phyloP scores from a whole-genome alignment of 2,797 vertebrate genomes.

The Falco peregrinus region DNA sequence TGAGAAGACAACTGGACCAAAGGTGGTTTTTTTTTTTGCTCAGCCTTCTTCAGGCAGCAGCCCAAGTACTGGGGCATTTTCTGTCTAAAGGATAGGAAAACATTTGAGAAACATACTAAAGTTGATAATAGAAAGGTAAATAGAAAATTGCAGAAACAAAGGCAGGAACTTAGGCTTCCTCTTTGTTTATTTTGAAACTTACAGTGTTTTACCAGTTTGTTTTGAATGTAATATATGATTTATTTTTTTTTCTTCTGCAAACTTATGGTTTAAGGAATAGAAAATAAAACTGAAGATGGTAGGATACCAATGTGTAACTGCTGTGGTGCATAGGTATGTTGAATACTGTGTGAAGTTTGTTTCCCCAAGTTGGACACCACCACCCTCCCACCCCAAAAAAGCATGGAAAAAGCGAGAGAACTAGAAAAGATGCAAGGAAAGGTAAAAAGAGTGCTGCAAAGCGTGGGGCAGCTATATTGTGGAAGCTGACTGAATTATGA shows the following conservation, averaged over 20 bases:
- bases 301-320: neutral
- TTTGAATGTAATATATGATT: neutral
- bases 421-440: neutral
- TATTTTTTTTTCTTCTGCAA: neutral
- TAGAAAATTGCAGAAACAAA: neutral
- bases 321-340: neutral
- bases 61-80: neutral
- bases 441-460: neutral
- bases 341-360: neutral
- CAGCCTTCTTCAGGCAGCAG: neutral
- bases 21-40: neutral
- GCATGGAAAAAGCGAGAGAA: neutral
- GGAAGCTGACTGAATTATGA: neutral
- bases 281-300: neutral
- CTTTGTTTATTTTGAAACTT: neutral
- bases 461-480: neutral
- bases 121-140: neutral
- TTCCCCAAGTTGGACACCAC: neutral
- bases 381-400: too few species aligned
- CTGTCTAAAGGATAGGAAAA: neutral
- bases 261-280: neutral
- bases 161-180: neutral
- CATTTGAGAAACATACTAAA: neutral
- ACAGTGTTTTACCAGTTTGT: neutral
- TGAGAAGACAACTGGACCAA: neutral